Evolutionary conservation across 1,140 invertebrate species (phyloP), one percentile per base, ranked within the genome.

Genomic region (Heterodera schachtii): DNA sequence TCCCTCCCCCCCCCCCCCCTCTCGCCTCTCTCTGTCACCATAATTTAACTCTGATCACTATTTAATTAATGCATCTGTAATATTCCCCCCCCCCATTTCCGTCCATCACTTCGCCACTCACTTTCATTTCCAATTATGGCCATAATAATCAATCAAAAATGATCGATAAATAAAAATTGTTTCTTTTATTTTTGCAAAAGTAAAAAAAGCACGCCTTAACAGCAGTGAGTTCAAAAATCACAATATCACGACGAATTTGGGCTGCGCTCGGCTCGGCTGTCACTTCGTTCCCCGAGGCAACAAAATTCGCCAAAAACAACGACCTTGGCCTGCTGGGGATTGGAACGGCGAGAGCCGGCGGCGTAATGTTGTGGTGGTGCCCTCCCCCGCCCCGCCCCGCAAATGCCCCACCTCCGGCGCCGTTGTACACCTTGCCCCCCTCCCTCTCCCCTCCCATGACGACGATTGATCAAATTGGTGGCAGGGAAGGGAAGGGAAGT

Each of bases 281-380:
- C 19, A 64, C 6, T 64, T 64, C 19, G 52, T 52, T 52, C 57
- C 57, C 57, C 57, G 57, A 64, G 57, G 57, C 57, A 19, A 64
- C 57, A 64, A 64, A 64, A 19, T 64, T 64, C 57, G 57, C 57
- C 11, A 64, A 64, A 64, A 64, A 64, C 57, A 64, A 64, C 57
- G 57, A 19, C 57, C 57, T 64, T 64, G 57, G 57, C 57, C 57
- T 64, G 57, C 49, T 11, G 6, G 6, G 6, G 11, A 52, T 52
- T 52, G 11, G 57, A 64, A 64, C 57, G 57, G 31, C 31, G 31
- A 31, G 31, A 31, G 31, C 31, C 31, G 31, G 31, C 31, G 31
- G 52, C 2, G 52, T 11, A 64, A 64, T 64, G 57, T 64, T 64
- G 16, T 64, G 57, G 57, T 64, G 4, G 57, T 64, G 49, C 49